These are phyloP conservation scores for Doryteuthis pealeii DNA, from an alignment of 1,140 invertebrate genomes.

Conservation along the genomic window DNA sequence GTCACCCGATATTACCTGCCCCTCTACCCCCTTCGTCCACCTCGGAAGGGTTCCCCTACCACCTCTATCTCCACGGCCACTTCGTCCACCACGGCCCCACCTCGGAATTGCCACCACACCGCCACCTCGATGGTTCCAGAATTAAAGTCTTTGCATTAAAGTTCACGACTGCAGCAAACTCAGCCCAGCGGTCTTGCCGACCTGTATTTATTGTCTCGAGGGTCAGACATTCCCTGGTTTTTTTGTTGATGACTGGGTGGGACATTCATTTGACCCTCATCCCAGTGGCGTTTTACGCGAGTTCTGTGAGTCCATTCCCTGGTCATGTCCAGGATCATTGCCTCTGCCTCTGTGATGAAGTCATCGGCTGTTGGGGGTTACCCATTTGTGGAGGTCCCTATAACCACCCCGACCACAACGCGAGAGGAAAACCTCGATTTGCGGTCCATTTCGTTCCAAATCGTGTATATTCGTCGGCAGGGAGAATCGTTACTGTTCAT, in stretches of 20 bases:
- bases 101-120: constrained; percentile 18
- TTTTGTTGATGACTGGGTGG: constrained; percentile 18
- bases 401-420: neutral
- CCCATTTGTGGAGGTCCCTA: neutral
- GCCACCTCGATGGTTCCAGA: constrained; percentile 17
- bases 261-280: constrained; percentile 15
- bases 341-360: constrained; percentile 4
- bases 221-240: neutral
- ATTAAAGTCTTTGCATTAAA: neutral
- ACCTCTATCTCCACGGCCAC: constrained; percentile 16
- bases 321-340: constrained; percentile 11
- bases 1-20: constrained; percentile 4
- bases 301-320: constrained; percentile 15
- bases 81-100: constrained; percentile 14
- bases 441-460: neutral
- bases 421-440: neutral
- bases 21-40: constrained; percentile 28
- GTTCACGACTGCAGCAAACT: neutral
- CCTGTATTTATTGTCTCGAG: neutral
- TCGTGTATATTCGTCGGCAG: neutral
- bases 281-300: constrained; percentile 22
- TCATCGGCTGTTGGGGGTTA: constrained; percentile 9
- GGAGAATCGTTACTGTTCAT: neutral
- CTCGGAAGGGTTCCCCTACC: constrained; percentile 18
- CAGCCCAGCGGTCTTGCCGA: neutral